phyloP scores from a whole-genome alignment of 2,113 vertebrate species.

The Octodon degus region DNA sequence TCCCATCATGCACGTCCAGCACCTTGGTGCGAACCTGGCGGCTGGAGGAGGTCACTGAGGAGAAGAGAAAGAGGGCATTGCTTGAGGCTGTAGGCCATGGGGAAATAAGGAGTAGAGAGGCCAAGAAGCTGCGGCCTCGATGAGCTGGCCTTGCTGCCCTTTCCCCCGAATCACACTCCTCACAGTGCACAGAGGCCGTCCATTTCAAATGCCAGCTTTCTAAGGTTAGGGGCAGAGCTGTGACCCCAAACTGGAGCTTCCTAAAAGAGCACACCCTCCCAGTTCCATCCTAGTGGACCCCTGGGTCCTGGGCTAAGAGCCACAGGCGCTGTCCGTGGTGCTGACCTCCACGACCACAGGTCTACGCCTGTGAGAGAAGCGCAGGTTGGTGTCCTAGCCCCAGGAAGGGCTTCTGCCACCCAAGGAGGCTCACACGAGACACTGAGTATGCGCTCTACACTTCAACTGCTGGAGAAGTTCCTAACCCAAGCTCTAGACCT shows the following conservation, averaged over 20 bases:
- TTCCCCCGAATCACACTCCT: not conserved
- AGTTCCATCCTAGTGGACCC: not conserved
- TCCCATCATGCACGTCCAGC: conserved; percentile 87
- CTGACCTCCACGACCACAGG: not conserved
- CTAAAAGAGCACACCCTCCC: not conserved
- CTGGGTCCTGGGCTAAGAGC: not conserved
- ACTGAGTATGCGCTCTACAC: not conserved
- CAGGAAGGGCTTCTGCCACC: not conserved
- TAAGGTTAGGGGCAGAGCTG: not conserved
- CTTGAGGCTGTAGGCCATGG: not conserved
- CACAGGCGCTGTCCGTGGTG: conserved; percentile 48
- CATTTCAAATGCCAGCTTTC: not conserved
- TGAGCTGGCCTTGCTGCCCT: not conserved
- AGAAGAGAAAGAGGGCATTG: not conserved
- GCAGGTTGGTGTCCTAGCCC: not conserved
- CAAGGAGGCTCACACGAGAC: not conserved
- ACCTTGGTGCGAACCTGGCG: conserved; percentile 88
- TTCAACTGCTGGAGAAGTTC: not conserved
- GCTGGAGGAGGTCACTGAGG: conserved; percentile 81
- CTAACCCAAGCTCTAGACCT: not conserved
- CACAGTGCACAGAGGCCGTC: not conserved
- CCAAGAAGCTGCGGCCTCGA: not conserved
- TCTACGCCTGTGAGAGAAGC: not conserved
- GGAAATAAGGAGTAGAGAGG: not conserved
- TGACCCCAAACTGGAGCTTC: not conserved